Conservation (phyloP, 64 coral and sea anemone species). For the Pachyseris speciosa region DNA sequence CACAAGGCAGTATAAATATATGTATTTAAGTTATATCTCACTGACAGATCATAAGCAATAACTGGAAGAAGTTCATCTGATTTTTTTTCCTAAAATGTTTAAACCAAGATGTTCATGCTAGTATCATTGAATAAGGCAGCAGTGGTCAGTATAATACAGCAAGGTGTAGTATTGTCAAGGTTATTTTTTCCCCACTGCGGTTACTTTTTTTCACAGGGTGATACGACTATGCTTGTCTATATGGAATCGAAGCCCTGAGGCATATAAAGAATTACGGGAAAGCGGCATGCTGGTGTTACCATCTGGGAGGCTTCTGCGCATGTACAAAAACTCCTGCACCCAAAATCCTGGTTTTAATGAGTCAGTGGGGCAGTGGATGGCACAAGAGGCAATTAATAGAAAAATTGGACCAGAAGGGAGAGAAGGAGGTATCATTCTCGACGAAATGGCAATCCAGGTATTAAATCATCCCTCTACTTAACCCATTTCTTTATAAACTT, state of each 20-base stretch:
- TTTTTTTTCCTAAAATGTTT: too few relatives aligned
- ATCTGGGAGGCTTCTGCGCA: conserved; percentile 49
- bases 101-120: too few relatives aligned
- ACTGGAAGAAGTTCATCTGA: too few relatives aligned
- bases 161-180: background rate
- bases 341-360: conserved; percentile 58
- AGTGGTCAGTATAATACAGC: background rate
- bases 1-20: too few relatives aligned
- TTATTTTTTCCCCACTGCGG: background rate
- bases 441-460: conserved; percentile 74
- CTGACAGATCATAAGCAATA: too few relatives aligned
- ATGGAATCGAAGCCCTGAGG: conserved; percentile 61
- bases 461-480: too few relatives aligned
- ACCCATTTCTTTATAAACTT: too few relatives aligned
- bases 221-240: conserved; percentile 68
- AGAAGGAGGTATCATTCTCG: conserved; percentile 64
- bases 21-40: too few relatives aligned
- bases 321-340: conserved; percentile 57
- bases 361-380: conserved; percentile 58
- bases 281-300: conserved; percentile 58
- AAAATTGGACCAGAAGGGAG: conserved; percentile 45
- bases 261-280: conserved; percentile 42
- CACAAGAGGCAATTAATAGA: conserved; percentile 27
- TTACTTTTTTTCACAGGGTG: conserved; percentile 45
- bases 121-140: too few relatives aligned